Evolutionary conservation across 2,113 vertebrate genomes (phyloP), one percentile per base, ranked within the genome.

Genomic region (Chloropsis cyanopogon): DNA sequence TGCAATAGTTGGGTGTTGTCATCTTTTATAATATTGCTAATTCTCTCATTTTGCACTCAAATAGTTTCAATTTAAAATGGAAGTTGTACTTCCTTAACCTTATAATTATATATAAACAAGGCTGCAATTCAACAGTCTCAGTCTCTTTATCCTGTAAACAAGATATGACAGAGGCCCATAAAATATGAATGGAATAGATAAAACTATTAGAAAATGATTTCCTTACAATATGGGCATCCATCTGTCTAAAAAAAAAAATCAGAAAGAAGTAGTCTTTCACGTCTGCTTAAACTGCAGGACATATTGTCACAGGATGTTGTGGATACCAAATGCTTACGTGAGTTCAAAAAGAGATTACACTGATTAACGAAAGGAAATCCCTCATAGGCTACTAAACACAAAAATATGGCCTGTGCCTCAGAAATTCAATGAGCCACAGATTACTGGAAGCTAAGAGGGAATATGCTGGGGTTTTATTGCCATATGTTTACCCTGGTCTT

Each of bases 351-450:
- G 52, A 94, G 88, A 97, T 96, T 88, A 94, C 54, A 90, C 50
- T 13, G 71, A 17, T 90, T 94, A 90, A 93, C 56, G 88, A 92
- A 93, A 93, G 79, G 88, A 93, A 94, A 96, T 93, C 90, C 82
- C 76, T 92, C 50, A 80, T 20, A 94, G 88, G 54, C 82, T 93
- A 83, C 92, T 94, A 94, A 94, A 86, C 24, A 65, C 76, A 77
- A 65, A 96, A 96, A 92, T 90, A 93, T 33, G 39, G 79, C 60
- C 54, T 49, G 14, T 93, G 73, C 78, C 61, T 94, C 84, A 85
- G 92, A 92, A 94, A 95, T 90, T 95, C 93, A 93, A 92, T 82
- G 87, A 96, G 84, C 57, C 69, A 90, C 79, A 96, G 79, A 93
- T 72, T 92, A 71, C 59, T 88, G 54, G 66, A 90, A 95, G 63